Evolutionary conservation across 2,113 vertebrate genomes (phyloP).

Genomic region (Hippocampus mohnikei): DNA sequence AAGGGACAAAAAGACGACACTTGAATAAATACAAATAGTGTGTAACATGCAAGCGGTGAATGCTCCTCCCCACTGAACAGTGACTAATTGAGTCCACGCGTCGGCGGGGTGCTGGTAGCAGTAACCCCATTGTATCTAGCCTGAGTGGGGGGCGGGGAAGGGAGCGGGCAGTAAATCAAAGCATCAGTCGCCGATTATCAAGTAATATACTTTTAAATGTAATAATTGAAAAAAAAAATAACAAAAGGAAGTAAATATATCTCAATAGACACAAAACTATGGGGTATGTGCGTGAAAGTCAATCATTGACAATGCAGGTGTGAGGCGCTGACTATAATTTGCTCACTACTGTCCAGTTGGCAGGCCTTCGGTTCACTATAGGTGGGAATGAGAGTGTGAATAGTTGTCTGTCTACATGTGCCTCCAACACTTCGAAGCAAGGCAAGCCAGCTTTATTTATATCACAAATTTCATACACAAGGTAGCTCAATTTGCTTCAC

Average conservation of each 20-base stretch:
- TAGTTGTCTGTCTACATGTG: too few relatives aligned
- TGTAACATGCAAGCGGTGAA: conserved; percentile 22
- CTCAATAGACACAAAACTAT: conserved; percentile 13
- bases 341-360: too few relatives aligned
- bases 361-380: too few relatives aligned
- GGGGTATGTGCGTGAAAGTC: too few relatives aligned
- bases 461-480: too few relatives aligned
- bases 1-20: background rate
- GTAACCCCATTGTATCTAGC: conserved; percentile 40
- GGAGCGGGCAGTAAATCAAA: conserved; percentile 51
- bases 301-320: too few relatives aligned
- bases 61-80: conserved; percentile 23
- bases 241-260: conserved; percentile 21
- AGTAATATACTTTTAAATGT: conserved; percentile 35
- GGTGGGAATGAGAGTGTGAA: too few relatives aligned
- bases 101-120: conserved; percentile 43
- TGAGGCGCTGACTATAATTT: too few relatives aligned
- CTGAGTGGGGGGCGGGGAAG: conserved; percentile 42
- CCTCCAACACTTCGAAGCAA: too few relatives aligned
- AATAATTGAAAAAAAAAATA: conserved; percentile 13
- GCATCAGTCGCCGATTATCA: conserved; percentile 43
- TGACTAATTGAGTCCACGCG: conserved; percentile 40
- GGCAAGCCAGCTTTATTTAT: too few relatives aligned
- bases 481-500: too few relatives aligned
- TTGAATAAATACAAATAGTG: conserved; percentile 4